phyloP scores from a whole-genome alignment of 2,888 invertebrate genomes.

The Automeris io region DNA sequence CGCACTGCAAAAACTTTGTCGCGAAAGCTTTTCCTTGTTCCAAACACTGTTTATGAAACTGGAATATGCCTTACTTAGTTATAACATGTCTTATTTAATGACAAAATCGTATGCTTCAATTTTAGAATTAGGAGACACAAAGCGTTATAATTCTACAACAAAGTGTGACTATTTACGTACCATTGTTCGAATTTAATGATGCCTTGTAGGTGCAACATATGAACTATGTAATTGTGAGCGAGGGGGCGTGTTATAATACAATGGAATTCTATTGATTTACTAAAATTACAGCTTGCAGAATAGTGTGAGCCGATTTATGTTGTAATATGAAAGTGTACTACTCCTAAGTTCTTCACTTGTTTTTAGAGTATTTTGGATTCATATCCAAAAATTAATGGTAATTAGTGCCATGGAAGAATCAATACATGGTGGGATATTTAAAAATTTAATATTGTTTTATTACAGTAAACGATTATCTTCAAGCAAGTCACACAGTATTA shows the following conservation, averaged over 20 bases:
- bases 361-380: too few species aligned
- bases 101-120: slow-evolving; percentile 6
- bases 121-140: slow-evolving; percentile 8
- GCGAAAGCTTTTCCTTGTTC: slow-evolving; percentile 3
- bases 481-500: too few species aligned
- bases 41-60: slow-evolving; percentile 8
- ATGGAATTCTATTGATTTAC: slow-evolving; percentile 22
- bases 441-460: too few species aligned
- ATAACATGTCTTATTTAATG: not conserved
- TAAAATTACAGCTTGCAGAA: slow-evolving; percentile 18
- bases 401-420: too few species aligned
- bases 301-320: slow-evolving; percentile 13
- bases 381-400: too few species aligned
- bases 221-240: slow-evolving; percentile 21
- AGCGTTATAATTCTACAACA: slow-evolving; percentile 12
- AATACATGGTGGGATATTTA: too few species aligned
- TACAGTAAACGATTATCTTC: too few species aligned
- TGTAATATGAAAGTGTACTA: not conserved
- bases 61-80: not conserved
- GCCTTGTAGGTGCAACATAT: slow-evolving; percentile 25
- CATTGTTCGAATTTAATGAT: slow-evolving; percentile 29
- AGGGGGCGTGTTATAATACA: slow-evolving; percentile 13
- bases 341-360: too few species aligned
- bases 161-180: slow-evolving; percentile 25
- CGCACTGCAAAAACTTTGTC: slow-evolving; percentile 3